Evolutionary conservation across 2,797 vertebrate species (phyloP).

Genomic region (Cossypha heuglini): DNA sequence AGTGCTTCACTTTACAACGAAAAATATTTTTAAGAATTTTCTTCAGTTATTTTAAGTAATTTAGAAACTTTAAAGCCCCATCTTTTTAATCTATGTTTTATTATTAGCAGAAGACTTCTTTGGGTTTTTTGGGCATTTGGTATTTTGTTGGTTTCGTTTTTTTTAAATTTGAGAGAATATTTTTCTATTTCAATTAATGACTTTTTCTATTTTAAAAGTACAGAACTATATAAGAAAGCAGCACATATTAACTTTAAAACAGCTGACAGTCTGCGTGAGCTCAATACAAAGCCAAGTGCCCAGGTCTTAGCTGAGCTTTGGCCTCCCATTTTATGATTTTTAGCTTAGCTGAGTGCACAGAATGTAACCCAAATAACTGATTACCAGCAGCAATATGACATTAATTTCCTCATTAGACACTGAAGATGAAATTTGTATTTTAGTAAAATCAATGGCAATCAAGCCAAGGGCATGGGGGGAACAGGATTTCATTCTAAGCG

Average conservation of each 20-base stretch:
- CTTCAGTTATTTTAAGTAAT: background rate
- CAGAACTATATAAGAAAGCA: background rate
- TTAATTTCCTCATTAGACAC: background rate
- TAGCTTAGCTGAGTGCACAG: background rate
- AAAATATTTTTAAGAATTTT: background rate
- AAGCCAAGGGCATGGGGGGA: background rate
- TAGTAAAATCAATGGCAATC: background rate
- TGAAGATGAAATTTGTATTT: background rate
- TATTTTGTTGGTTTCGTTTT: background rate
- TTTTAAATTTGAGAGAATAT: background rate
- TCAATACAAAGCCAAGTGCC: background rate
- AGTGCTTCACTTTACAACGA: background rate
- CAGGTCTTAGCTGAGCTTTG: background rate
- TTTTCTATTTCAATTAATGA: background rate
- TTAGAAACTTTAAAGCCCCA: background rate
- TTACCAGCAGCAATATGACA: background rate
- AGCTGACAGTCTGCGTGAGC: background rate
- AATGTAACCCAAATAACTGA: background rate
- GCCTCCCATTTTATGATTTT: background rate
- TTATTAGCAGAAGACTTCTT: background rate
- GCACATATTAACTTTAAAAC: background rate
- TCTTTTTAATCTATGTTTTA: background rate
- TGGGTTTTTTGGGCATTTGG: fast-evolving
- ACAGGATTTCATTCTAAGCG: background rate
- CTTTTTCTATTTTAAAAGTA: background rate